Percentiles rank a stretch among this genome's conserved stretches.
phyloP scores from a whole-genome alignment of 30 jellyfish, hydroid and myxozoan species.

The Chrysaora quinquecirrha region DNA sequence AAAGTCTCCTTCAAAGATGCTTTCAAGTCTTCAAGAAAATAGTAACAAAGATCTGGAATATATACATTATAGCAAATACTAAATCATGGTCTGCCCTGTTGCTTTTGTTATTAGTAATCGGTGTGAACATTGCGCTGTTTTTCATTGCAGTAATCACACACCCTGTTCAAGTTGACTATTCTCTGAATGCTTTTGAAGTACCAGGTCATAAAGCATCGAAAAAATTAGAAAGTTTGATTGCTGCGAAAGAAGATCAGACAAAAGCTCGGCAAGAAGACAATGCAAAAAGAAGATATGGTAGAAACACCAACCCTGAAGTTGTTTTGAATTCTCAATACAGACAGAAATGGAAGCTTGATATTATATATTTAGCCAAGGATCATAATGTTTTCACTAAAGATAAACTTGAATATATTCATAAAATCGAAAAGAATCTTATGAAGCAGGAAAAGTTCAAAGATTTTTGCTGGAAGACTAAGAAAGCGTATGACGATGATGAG shows the following conservation, averaged over 20 bases:
- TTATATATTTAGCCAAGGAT: constrained; percentile 62
- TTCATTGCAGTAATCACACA: constrained; percentile 63
- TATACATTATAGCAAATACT: constrained; percentile 55
- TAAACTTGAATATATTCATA: constrained; percentile 54
- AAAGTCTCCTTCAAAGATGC: neutral
- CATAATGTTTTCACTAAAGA: constrained; percentile 61
- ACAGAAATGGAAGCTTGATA: constrained; percentile 68
- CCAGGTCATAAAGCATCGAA: constrained; percentile 61
- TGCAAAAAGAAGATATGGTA: constrained; percentile 1
- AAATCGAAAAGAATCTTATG: constrained; percentile 51
- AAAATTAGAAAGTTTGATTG: constrained; percentile 45
- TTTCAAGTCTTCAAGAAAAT: neutral
- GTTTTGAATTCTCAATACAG: constrained; percentile 39
- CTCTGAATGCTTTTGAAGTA: constrained; percentile 74
- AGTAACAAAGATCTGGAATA: constrained; percentile 26
- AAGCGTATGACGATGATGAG: constrained; percentile 34
- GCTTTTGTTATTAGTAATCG: constrained; percentile 46
- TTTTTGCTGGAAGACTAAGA: constrained; percentile 64
- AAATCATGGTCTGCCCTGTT: constrained; percentile 40
- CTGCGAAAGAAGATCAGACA: constrained; percentile 49
- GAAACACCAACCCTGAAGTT: constrained; percentile 51
- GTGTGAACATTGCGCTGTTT: constrained; percentile 51
- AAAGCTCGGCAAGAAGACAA: constrained; percentile 45
- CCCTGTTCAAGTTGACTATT: constrained; percentile 71
- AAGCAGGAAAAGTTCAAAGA: constrained; percentile 45